phyloP scores from a whole-genome alignment of 2,888 invertebrate genomes.

The Cremastobaeus sp. region DNA sequence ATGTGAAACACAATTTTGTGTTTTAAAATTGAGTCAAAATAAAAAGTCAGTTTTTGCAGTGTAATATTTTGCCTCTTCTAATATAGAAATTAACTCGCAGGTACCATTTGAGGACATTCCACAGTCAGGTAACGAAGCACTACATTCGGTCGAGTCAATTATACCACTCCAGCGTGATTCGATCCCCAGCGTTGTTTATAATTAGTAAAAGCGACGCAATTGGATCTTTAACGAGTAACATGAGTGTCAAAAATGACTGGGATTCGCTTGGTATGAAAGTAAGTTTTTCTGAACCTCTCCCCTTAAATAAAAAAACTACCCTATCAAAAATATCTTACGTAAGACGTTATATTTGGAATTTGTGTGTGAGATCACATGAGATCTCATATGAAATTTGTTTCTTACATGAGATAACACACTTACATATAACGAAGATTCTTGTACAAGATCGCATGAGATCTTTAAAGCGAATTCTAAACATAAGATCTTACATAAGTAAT shows the following conservation, averaged over 20 bases:
- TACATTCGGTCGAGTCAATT: constrained; percentile 90
- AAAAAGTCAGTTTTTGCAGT: background rate
- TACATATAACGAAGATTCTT: no score
- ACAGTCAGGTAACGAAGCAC: constrained; percentile 89
- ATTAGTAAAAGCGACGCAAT: constrained; percentile 85
- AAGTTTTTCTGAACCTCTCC: no score
- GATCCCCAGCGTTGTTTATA: constrained; percentile 87
- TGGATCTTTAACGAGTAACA: constrained; percentile 86
- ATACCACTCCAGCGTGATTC: constrained; percentile 88
- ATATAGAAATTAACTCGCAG: constrained; percentile 79
- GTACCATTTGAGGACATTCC: constrained; percentile 90
- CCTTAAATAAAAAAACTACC: constrained; percentile 1
- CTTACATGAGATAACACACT: no score
- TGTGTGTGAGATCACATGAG: no score
- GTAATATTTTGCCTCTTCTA: no score
- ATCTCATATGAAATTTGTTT: no score
- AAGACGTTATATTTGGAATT: background rate
- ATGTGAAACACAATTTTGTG: no score
- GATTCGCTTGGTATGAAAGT: constrained; percentile 86
- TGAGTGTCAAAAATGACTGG: constrained; percentile 86
- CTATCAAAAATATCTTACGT: background rate
- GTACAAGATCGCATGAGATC: no score
- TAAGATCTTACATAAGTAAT: no score
- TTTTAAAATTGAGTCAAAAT: background rate
- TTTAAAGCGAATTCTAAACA: no score